Base-by-base conservation (phyloP, 2,888 invertebrate species). In the Amblyjoppa proteus region DNA sequence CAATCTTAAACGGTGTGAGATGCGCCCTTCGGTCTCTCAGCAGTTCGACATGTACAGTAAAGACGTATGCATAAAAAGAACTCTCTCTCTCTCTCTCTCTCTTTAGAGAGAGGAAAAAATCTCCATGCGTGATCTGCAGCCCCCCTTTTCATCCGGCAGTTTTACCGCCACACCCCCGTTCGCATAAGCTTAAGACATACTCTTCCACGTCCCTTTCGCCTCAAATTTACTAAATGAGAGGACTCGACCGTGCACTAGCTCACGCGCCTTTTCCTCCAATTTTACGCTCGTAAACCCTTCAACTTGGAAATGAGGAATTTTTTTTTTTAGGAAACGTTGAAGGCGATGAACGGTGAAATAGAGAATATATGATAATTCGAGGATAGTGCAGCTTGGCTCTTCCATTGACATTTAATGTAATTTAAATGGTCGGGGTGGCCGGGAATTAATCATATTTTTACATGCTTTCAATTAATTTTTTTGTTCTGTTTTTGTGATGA, bases 161-260 rank as follows among this genome's bases (percentile, higher is more conserved):
- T 61, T 64, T 61, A 51, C 51, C 51, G 20, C 64, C 9, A 49
- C 51, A 11, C 28, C n/a, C 49, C 31, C 1, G 45, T 20, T 20
- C 64, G 31, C 75, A 41, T 51, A 76, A 49, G 58, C 38, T 66
- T 64, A 68, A 77, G 68, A 68, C 66, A 68, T 56, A 66, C 56
- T 5, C 53, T 51, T 28, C 68, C 34, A 41, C 68, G 68, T 53
- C 25, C 56, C 56, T 68, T 77, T 77, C 68, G 68, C 68, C 53
- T 77, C 41, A 68, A 68, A 49, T 38, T 66, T 49, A 9, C 38
- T 25, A 76, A 68, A 68, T 76, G 76, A 76, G 76, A 68, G 76
- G 66, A 76, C 68, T 51, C 66, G 38, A 51, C 51, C 66, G 16
- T 76, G 76, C 66, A 66, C 49, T 53, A 25, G 51, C 25, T 1